Conservation (phyloP, 1,140 invertebrate species). For the Nebria ingens region DNA sequence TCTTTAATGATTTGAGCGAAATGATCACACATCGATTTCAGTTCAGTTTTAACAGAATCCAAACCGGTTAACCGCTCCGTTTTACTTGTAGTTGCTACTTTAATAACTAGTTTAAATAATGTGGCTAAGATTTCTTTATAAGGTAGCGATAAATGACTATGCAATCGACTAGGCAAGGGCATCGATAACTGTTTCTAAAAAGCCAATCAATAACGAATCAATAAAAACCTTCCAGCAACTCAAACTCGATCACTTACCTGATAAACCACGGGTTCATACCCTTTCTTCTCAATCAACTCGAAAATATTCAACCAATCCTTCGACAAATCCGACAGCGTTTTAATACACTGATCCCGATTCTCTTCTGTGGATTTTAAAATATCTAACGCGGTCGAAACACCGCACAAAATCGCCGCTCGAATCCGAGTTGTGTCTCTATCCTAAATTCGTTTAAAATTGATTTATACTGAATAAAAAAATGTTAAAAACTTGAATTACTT, state of each 20-base stretch:
- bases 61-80: not conserved
- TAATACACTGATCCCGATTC: not conserved
- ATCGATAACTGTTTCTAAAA: conserved; percentile 22
- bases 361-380: conserved; percentile 18
- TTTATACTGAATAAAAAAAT: no score
- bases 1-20: conserved; percentile 24
- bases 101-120: not conserved
- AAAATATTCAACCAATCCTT: not conserved
- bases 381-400: conserved; percentile 30
- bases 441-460: no score
- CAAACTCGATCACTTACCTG: not conserved
- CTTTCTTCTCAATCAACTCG: not conserved
- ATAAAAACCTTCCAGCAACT: not conserved
- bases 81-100: not conserved
- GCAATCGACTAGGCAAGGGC: conserved; percentile 10
- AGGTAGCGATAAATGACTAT: not conserved
- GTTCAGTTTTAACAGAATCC: conserved; percentile 4
- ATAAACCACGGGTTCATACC: not conserved
- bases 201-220: not conserved
- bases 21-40: conserved; percentile 25
- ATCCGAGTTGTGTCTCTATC: conserved; percentile 31
- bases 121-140: not conserved
- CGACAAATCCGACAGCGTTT: conserved; percentile 12
- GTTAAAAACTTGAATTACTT: no score
- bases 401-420: conserved; percentile 25